Percentiles rank a stretch among this genome's conserved stretches.
These are phyloP conservation scores for Leuciscus waleckii DNA, from an alignment of 2,797 vertebrate genomes.

Conservation along the genomic window DNA sequence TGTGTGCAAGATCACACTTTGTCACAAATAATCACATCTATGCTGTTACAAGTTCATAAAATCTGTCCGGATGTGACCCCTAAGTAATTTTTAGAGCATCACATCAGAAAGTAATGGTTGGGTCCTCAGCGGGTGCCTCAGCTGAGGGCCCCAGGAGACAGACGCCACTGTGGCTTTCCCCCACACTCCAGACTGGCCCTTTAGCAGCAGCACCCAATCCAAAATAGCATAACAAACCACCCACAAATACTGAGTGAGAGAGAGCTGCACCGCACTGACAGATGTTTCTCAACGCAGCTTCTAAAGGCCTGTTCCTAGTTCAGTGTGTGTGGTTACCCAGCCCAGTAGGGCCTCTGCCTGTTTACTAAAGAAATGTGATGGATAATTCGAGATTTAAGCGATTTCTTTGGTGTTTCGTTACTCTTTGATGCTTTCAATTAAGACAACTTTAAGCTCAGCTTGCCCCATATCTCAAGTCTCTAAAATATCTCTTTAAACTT, in stretches of 20 bases:
- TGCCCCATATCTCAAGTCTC: not conserved
- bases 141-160: slow-evolving; percentile 43
- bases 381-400: slow-evolving; percentile 28
- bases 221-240: slow-evolving; percentile 68
- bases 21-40: slow-evolving; percentile 26
- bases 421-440: slow-evolving; percentile 15
- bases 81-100: slow-evolving; percentile 29
- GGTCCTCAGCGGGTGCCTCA: slow-evolving; percentile 37
- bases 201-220: slow-evolving; percentile 51
- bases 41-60: not conserved
- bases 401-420: slow-evolving; percentile 19
- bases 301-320: slow-evolving; percentile 52
- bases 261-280: slow-evolving; percentile 59
- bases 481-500: slow-evolving; percentile 22
- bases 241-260: slow-evolving; percentile 65
- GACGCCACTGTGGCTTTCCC: slow-evolving; percentile 56
- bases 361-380: slow-evolving; percentile 36
- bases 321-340: slow-evolving; percentile 58
- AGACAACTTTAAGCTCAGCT: not conserved
- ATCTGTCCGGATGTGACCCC: slow-evolving; percentile 21
- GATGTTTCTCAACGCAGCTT: slow-evolving; percentile 63
- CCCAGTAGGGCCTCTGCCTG: slow-evolving; percentile 13
- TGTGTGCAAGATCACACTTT: not conserved
- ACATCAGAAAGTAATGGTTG: slow-evolving; percentile 38
- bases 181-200: slow-evolving; percentile 48